Evolutionary conservation across 1,140 invertebrate genomes (phyloP), one percentile per base, ranked within the genome.

Genomic region (Psix sp.): DNA sequence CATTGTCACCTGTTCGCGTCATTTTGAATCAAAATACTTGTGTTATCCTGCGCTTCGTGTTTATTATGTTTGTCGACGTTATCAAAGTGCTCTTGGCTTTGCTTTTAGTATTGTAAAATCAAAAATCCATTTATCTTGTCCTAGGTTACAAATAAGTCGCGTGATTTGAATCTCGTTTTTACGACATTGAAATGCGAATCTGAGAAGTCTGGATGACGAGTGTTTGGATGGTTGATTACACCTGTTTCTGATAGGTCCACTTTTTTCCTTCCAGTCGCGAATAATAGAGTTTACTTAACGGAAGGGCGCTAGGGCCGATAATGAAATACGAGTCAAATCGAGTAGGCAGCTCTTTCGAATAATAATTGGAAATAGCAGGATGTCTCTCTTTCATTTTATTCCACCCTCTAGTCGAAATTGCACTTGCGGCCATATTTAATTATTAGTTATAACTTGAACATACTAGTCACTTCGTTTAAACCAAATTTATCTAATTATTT

Each of bases 301-400:
- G 33, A 45, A 62, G 52, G 57, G 48, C 48, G 36, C 52, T 54
- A 48, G 33, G 59, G 60, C 59, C 46, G 46, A 73, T 66, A 73
- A 73, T 73, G 70, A 73, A 65, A 73, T 73, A 73, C 70, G 70
- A 66, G 46, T n/a, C 54, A 60, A 36, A 73, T 65, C 46, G 54
- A 51, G 52, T 45, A 15, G 54, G 17, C 68, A 46, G 60, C 68
- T 60, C 54, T 60, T 60, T 66, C 70, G 54, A 66, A 66, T 73
- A 73, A 59, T 73, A 66, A 62, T 74, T 73, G 60, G 56, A 62
- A 66, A 74, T 60, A 62, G 56, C 62, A 62, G 62, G 56, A 74
- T 57, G 60, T 62, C 70, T 62, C 70, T 59, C 62, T 74, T 74
- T 66, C 52, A 49, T 62, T 48, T 20, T 33, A 0, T 15, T 18